Conservation (phyloP, 2,888 invertebrate genomes). For the Coelinius sp. region DNA sequence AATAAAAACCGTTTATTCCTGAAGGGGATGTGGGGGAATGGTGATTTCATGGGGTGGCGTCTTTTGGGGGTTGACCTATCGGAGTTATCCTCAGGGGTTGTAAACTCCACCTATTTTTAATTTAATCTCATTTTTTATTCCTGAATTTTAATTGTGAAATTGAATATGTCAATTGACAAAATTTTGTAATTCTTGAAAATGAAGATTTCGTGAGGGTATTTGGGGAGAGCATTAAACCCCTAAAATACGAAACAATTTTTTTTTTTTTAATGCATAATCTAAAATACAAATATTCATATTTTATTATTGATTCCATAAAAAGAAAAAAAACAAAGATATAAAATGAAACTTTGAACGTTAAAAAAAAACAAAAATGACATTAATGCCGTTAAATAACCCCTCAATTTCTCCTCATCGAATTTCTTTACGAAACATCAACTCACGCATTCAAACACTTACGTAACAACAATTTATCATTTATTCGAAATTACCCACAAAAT, state of each 20-base stretch:
- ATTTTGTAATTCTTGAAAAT: no score
- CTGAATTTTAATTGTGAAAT: no score
- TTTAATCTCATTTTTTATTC: no score
- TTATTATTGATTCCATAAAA: no score
- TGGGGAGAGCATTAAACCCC: no score
- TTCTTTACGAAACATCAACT: constrained; percentile 1
- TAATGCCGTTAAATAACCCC: not conserved
- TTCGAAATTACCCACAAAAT: constrained; percentile 61
- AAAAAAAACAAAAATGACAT: not conserved
- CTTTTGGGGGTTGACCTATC: not conserved
- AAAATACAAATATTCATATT: no score
- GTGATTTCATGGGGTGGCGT: not conserved
- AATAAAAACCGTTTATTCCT: not conserved
- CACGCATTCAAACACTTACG: constrained; percentile 41
- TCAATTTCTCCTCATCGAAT: constrained; percentile 13
- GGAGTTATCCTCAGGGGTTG: not conserved
- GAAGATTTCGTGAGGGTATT: no score
- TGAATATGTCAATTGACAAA: no score
- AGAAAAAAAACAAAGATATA: not conserved
- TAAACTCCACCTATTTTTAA: not conserved
- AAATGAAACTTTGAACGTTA: not conserved
- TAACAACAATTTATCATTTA: constrained; percentile 55
- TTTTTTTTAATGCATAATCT: no score
- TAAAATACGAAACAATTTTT: no score
- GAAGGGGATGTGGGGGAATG: not conserved